Evolutionary conservation across 2,797 vertebrate species (phyloP), one percentile per base, ranked within the genome.

Genomic region (Pampus argenteus): DNA sequence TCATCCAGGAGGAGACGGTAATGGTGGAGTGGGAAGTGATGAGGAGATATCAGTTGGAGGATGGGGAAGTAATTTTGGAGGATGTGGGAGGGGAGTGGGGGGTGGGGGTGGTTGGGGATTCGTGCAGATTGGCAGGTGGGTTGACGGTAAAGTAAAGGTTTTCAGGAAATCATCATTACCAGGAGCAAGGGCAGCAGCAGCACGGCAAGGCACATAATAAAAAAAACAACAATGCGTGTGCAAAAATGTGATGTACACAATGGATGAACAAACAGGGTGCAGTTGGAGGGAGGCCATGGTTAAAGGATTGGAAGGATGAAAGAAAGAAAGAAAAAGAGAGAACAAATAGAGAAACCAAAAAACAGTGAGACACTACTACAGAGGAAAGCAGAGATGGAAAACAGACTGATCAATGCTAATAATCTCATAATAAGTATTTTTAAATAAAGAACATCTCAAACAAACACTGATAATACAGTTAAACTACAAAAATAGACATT

Each of bases 301-400:
- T 76, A 81, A 82, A 90, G 81, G 83, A 84, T 74, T 51, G 51
- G 55, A 81, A 71, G 75, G 79, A 85, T 76, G 48, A 84, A 80
- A 86, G 73, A 60, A 72, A 73, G 8, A 70, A 55, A 85, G 73
- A 80, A 38, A 71, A 54, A 18, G 29, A 83, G 78, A 79, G 69
- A 80, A 75, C 14, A 75, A 76, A 86, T 45, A 83, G 77, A 82
- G 74, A 89, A 66, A 83, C n/a, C 64, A 69, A 66, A 74, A 86
- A 62, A 87, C 66, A n/a, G 74, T 77, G 77, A 87, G 88, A 64
- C 18, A 61, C 52, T 56, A 57, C 34, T 57, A 77, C 66, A 85
- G 57, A 75, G 34, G 29, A 40, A 60, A 68, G 28, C 64, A 71
- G 64, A 80, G 67, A 77, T 66, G 70, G 84, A 78, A 83, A 64